Base-by-base conservation (phyloP, 2,888 invertebrate species). In the Ornithoptera alexandrae region DNA sequence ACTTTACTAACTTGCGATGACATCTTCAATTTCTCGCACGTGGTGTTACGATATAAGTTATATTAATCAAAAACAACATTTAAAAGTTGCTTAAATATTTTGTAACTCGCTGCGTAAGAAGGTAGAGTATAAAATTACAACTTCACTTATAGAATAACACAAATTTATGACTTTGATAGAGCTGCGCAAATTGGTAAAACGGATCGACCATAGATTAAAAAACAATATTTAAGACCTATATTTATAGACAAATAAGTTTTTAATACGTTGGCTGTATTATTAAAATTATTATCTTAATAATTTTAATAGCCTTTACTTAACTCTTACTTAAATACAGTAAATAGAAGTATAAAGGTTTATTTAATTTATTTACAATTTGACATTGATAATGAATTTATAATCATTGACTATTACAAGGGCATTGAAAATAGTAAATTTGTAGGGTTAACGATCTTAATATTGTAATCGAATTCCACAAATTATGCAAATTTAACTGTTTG, bases 51-150 rank as follows among this genome's bases (percentile, higher is more conserved):
- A 50, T 50, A 50, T 6, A 8, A 42, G 12, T 12, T 10, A 42
- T 12, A 46, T 53, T n/a, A 53, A 53, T 53, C 18, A 58, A 22
- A n/a, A 24, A 15, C 22, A 58, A 22, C 57, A 53, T 46, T 22
- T 69, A 53, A 36, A 60, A 58, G 59, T 50, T 53, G 58, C 58
- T 65, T 8, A 56, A 56, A 62, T 12, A 39, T 63, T 63, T 67
- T 63, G 66, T 24, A 62, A 70, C 39, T 53, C 50, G 24, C 20
- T 60, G 18, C n/a, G 57, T 56, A 66, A 22, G 50, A 50, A 12
- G 62, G 57, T 56, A 62, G 58, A 42, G 10, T 24, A 42, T 59
- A 59, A 62, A 59, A 62, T 67, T 59, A 66, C 24, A 65, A 65
- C 39, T 57, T 62, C 42, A 46, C 39, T 57, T 46, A 60, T 39